Evolutionary conservation across 1,140 invertebrate genomes (phyloP), one percentile per base, ranked within the genome.

Genomic region (Vanessa tameamea): DNA sequence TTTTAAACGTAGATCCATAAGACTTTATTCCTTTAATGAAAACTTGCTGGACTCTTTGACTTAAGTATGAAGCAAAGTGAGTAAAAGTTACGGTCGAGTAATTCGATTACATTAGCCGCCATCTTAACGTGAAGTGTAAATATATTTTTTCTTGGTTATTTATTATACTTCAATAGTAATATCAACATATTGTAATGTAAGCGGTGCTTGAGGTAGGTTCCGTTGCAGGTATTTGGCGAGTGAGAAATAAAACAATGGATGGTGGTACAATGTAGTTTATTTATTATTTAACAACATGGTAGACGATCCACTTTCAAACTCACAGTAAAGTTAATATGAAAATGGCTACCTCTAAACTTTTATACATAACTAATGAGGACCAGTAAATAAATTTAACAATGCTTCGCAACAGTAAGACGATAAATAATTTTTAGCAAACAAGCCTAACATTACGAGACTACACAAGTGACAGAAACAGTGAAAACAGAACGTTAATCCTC

Each of bases 251-350:
- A 88, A 90, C 83, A 84, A 78, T 64, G 55, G 9, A 48, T 83
- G 91, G 92, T 93, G 91, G 91, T 93, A 93, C 90, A 93, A 93
- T 93, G 91, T 93, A 92, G 88, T 93, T 92, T 93, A 93, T 92
- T 92, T 93, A 92, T 93, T 93, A 93, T 93, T 93, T 93, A 93
- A 93, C 92, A 93, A 93, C 92, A 92, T 93, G 85, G 86, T 90
- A 90, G 92, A 89, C 89, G 87, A 80, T 88, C 90, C 92, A 92
- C 89, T 92, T 93, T 89, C 90, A 92, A 85, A 88, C 72, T 86
- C 81, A 80, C 87, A 79, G 63, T 76, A 80, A 86, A 83, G 87
- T 82, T 82, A 75, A 86, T 80, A 89, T 90, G 91, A 92, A 92
- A 93, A 93, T 92, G 87, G 88, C 86, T 82, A 92, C 86, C 91